Evolutionary conservation across 2,797 vertebrate genomes (phyloP).

Genomic region (Manis pentadactyla): DNA sequence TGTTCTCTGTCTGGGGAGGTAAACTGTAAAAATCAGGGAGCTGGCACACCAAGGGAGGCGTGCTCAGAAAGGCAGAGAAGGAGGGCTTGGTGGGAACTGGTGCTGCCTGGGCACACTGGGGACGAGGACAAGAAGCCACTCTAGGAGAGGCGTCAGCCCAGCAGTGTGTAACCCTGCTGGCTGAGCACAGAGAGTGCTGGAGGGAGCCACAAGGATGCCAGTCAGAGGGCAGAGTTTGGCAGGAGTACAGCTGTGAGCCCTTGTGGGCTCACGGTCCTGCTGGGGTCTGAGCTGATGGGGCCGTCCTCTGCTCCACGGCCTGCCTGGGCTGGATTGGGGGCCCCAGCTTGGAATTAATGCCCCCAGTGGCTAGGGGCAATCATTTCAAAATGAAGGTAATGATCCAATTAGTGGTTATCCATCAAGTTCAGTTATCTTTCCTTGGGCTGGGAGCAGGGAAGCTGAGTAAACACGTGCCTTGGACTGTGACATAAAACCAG

Average conservation of each 20-base stretch:
- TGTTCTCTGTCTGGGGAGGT: neutral
- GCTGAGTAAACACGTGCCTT: conserved; percentile 72
- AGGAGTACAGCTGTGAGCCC: conserved; percentile 59
- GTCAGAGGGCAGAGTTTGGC: neutral
- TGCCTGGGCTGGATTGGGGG: neutral
- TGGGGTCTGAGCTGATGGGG: neutral
- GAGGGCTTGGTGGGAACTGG: neutral
- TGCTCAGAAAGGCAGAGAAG: neutral
- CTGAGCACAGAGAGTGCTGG: neutral
- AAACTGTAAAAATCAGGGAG: neutral
- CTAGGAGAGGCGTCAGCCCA: rapidly evolving
- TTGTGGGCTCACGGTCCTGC: conserved; percentile 24
- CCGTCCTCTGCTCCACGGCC: neutral
- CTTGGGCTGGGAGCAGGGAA: conserved; percentile 76
- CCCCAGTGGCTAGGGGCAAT: conserved; percentile 71
- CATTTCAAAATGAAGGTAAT: conserved; percentile 67
- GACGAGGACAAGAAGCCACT: neutral
- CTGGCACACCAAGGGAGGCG: rapidly evolving
- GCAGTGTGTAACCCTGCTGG: neutral
- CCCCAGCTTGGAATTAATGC: conserved; percentile 32
- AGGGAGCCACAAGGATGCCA: neutral
- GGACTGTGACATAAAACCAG: conserved; percentile 72
- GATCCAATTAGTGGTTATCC: conserved; percentile 71
- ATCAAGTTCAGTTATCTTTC: conserved; percentile 72
- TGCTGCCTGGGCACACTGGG: neutral